Percentiles rank a stretch among this genome's conserved stretches.
Evolutionary conservation across 2,888 invertebrate species (phyloP).

Genomic region (Dasypogon diadema): DNA sequence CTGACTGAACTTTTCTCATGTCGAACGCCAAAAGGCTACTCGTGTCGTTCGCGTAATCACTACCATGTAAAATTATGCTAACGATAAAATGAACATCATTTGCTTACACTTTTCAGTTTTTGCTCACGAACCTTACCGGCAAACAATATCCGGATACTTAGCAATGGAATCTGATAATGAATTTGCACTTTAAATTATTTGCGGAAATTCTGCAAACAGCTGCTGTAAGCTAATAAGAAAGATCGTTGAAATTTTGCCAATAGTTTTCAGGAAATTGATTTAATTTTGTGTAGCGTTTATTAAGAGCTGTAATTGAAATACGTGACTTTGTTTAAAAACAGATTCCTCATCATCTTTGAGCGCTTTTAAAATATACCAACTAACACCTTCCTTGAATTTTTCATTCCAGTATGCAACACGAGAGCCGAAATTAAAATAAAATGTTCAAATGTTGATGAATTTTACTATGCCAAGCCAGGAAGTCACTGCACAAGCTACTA

Average conservation of each 20-base stretch:
- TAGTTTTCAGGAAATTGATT: too few species aligned
- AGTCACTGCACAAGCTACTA: constrained; percentile 73
- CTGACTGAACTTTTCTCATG: not conserved
- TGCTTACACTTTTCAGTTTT: not conserved
- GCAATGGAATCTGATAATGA: not conserved
- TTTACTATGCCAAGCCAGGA: constrained; percentile 71
- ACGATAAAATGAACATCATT: constrained; percentile 18
- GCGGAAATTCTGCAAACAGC: not conserved
- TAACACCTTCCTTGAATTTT: too few species aligned
- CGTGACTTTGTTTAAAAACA: too few species aligned
- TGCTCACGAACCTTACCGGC: not conserved
- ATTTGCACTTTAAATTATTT: not conserved
- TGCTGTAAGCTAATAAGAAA: not conserved
- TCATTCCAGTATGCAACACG: not conserved
- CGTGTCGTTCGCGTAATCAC: not conserved
- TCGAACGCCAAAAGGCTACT: not conserved
- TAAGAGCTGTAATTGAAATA: too few species aligned
- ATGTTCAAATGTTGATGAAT: constrained; percentile 61
- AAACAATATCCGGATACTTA: constrained; percentile 1
- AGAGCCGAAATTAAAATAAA: constrained; percentile 58
- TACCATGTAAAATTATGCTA: constrained; percentile 15
- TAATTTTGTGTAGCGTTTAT: too few species aligned
- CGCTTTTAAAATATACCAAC: too few species aligned
- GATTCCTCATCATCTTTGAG: too few species aligned
- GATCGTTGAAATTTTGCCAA: not conserved